These are phyloP conservation scores for Drosophila rhopaloa DNA, from an alignment of 1,140 invertebrate genomes.

Conservation along the genomic window DNA sequence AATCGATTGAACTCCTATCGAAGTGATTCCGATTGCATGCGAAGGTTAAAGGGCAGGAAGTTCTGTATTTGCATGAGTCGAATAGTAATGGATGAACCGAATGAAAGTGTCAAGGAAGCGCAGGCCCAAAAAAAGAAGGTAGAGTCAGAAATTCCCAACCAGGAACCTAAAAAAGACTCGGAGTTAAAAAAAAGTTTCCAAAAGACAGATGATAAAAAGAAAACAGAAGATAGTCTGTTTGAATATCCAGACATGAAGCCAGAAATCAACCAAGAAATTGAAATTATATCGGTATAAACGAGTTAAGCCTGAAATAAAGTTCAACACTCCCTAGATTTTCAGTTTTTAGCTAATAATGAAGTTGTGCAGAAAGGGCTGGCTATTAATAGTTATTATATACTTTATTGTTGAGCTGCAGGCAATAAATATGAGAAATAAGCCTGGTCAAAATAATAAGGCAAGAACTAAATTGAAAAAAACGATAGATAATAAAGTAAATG, in stretches of 20 bases:
- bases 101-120: not conserved
- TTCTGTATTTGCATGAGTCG: conserved; percentile 9
- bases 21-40: conserved; percentile 7
- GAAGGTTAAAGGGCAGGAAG: conserved; percentile 2
- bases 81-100: not conserved
- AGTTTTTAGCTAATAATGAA: not conserved
- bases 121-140: not conserved
- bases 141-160: not conserved
- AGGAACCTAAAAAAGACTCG: not conserved
- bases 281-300: not conserved
- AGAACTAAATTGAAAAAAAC: not conserved
- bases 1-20: conserved; percentile 6
- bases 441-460: not conserved
- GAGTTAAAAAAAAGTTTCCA: not conserved
- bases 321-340: not conserved
- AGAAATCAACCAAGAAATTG: not conserved
- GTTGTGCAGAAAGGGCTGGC: not conserved
- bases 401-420: not conserved
- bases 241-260: not conserved
- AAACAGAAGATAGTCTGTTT: not conserved
- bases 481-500: not conserved
- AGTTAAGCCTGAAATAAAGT: not conserved
- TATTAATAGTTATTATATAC: too few relatives aligned
- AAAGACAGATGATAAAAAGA: not conserved
- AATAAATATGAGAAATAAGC: not conserved